Evolutionary conservation across 1,140 invertebrate species (phyloP), one percentile per base, ranked within the genome.

Genomic region (Nixonia krombeini): DNA sequence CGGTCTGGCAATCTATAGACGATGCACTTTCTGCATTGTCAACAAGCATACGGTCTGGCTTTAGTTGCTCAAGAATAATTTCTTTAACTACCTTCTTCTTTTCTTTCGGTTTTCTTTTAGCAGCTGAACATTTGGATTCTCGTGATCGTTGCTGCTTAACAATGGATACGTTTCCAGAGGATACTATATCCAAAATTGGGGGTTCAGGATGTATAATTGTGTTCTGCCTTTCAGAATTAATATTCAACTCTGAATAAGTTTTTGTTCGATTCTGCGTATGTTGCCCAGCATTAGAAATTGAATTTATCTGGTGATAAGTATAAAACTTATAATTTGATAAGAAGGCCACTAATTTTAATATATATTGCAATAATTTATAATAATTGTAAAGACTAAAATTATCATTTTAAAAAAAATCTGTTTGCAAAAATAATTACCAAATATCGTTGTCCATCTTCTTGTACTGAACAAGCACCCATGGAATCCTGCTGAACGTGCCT

Each of bases 61-160:
- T 46, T 17, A 7, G 33, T 31, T 18, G 7, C 23, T 18, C 12
- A 33, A 4, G 15, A 25, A 4, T 59, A 26, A 26, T 40, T 51
- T 13, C 28, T n/a, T 7, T 18, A 28, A n/a, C 17, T 13, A 18
- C 45, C 12, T 70, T 66, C n/a, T 67, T 47, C 23, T 59, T 67
- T 15, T 69, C 62, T 40, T 59, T 69, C 12, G 63, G 41, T 56
- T 74, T 74, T 38, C 64, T 65, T 29, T 68, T 65, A 4, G 44
- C 51, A 0, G 26, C 42, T 0, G 37, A 42, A 6, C 52, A 18
- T 13, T 70, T 65, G 1, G 68, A 37, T n/a, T 64, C 55, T 2
- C 63, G 55, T 0, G 49, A 45, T 0, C 52, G 37, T n/a, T n/a
- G 21, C n/a, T 56, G 64, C 9, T 68, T 57, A 9, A 21, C 1